Conservation (phyloP, 2,797 vertebrate species). For the Moxostoma hubbsi region DNA sequence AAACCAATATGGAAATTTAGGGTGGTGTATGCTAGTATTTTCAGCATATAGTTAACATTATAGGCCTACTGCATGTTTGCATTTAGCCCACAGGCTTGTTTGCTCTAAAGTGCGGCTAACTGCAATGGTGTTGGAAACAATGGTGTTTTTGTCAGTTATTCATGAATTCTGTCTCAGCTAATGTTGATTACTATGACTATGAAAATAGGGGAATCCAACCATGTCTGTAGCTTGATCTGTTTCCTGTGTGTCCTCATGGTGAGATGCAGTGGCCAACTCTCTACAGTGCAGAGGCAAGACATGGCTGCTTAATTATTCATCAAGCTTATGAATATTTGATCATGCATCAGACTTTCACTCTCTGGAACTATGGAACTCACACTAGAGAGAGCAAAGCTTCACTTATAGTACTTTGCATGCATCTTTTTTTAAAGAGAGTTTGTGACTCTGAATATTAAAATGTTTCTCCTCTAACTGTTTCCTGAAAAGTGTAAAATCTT, state of each 20-base stretch:
- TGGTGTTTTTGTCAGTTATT: not conserved
- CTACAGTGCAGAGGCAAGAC: conserved; percentile 48
- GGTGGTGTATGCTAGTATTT: too few relatives aligned
- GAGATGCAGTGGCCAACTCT: conserved; percentile 60
- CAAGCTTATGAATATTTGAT: conserved; percentile 75
- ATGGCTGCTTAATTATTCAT: conserved; percentile 74
- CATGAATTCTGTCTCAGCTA: not conserved
- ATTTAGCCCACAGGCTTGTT: not conserved
- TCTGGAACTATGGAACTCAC: conserved; percentile 32
- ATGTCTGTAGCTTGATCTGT: not conserved
- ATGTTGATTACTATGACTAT: not conserved
- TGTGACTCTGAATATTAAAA: not conserved
- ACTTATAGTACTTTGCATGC: not conserved
- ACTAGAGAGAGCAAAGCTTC: not conserved
- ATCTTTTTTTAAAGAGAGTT: not conserved
- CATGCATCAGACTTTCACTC: conserved; percentile 58
- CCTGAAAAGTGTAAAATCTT: too few relatives aligned
- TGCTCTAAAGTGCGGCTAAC: not conserved
- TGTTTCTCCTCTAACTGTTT: not conserved
- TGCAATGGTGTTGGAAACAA: not conserved
- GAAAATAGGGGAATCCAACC: not conserved
- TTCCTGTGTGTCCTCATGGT: conserved; percentile 53
- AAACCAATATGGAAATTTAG: too few relatives aligned
- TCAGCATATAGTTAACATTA: too few relatives aligned
- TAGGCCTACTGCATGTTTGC: not conserved